Evolutionary conservation across 2,888 invertebrate genomes (phyloP), one percentile per base, ranked within the genome.

Genomic region (Drosophila eohydei): DNA sequence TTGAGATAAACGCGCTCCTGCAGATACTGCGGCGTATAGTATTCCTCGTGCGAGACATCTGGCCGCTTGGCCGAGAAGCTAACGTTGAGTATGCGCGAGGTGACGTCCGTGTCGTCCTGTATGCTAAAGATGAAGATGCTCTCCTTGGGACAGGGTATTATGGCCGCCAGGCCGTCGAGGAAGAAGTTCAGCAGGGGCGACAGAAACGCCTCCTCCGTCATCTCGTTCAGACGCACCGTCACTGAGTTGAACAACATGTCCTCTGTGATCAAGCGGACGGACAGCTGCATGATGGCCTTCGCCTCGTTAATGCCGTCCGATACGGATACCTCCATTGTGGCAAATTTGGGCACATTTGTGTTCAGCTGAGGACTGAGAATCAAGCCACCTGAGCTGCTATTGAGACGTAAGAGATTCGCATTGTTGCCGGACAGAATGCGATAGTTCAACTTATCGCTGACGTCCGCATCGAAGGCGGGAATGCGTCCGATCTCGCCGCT

Each of bases 1-100:
- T 98, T 98, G 21, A 99, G 93, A 92, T 99, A 99, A n/a, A 99
- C 97, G 28, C 97, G 94, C 92, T 99, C 99, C 83, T 98, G 96
- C 62, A 99, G 94, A 91, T 96, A 97, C 84, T 98, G 97, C 0
- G 98, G 97, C 26, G 96, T 95, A 92, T 97, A 98, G 92, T 96
- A 98, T 74, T 95, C 95, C 66, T 96, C 96, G 12, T 94, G 94
- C 3, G 96, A 95, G 0, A 97, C 95, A 74, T 97, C 97, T 0
- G 97, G 96, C 36, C 96, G 94, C 67, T 95, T 94, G 0, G 98
- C 98, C 0, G 98, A 97, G 92, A 99, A 98, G 79, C 98, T 98
- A 1, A 99, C 97, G 92, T 99, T 99, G 26, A 99, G 92, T 62
- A 98, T 97, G 91, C 96, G 96, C 0, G 96, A 95, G 4, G 95